Percentiles rank a stretch among this genome's conserved stretches.
phyloP scores from a whole-genome alignment of 1,140 invertebrate species.

The Drosophila orena region DNA sequence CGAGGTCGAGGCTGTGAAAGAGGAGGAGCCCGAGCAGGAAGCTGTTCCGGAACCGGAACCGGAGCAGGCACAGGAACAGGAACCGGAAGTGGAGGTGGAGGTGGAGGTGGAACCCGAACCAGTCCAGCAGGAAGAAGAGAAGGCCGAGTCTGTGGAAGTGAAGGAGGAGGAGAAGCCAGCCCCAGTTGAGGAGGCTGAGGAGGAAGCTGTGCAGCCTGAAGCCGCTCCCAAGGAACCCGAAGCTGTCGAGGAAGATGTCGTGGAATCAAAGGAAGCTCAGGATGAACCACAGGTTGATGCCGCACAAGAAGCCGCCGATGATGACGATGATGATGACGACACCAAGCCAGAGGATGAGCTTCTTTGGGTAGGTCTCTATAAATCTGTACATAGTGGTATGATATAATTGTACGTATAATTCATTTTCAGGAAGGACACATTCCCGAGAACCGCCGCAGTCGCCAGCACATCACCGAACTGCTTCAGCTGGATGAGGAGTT shows the following conservation, averaged over 20 bases:
- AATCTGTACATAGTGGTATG: too few relatives aligned
- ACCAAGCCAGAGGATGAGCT: constrained; percentile 87
- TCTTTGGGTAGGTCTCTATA: constrained; percentile 85
- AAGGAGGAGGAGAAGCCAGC: constrained; percentile 40
- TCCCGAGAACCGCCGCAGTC: constrained; percentile 90
- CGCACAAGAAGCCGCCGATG: constrained; percentile 34
- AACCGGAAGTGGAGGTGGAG: constrained; percentile 18
- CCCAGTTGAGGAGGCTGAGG: constrained; percentile 77
- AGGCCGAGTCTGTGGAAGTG: constrained; percentile 39
- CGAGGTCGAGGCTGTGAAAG: constrained; percentile 43
- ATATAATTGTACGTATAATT: background rate
- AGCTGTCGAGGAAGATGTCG: constrained; percentile 44
- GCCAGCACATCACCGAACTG: constrained; percentile 92
- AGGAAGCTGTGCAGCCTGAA: constrained; percentile 52
- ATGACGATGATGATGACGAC: constrained; percentile 72
- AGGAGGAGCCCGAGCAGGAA: constrained; percentile 80
- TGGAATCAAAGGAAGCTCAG: constrained; percentile 45
- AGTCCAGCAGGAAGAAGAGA: constrained; percentile 25
- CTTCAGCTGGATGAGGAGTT: constrained; percentile 92
- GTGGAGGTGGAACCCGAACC: constrained; percentile 55
- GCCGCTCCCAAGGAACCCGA: constrained; percentile 47
- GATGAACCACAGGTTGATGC: constrained; percentile 40
- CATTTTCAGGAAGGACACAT: constrained; percentile 88
- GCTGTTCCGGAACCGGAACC: constrained; percentile 16
- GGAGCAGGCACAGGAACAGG: constrained; percentile 7